Evolutionary conservation across 2,797 vertebrate species (phyloP), one percentile per base, ranked within the genome.

Genomic region (Fundulus diaphanus): DNA sequence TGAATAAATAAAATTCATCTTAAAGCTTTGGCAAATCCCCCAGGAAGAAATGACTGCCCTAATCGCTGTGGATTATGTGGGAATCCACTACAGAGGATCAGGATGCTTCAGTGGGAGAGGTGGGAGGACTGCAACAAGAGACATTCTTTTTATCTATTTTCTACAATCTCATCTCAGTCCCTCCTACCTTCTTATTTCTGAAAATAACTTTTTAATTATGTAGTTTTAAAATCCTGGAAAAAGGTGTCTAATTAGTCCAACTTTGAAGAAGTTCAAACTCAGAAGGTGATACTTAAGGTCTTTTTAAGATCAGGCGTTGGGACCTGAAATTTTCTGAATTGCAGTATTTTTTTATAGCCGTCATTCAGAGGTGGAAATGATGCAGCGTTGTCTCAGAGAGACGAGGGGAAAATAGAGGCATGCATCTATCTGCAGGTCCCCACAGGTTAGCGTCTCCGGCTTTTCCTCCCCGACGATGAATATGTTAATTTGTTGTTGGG

Each of bases 291-390:
- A 69, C 76, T 83, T 84, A 70, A 61, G 72, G 76, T 91, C 85
- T 87, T 85, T 88, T 91, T 89, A 83, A 89, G 79, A 73, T 46
- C 27, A 48, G 72, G 72, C 71, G 77, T 73, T 68, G 51, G 83
- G 83, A 83, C 54, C 48, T 65, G 78, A 75, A 74, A 74, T 65
- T 80, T 35, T 80, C 74, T 67, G 83, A 79, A 86, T 85, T 77
- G 72, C 76, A 72, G 77, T 61, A 54, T 76, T 76, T 76, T 46
- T 68, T 56, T 74, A 73, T 70, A 77, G 72, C 35, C 79, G 72
- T 85, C 68, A 73, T 74, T 70, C 70, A 72, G 76, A 49, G 54
- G 6, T 73, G 59, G n/a, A 73, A 76, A 73, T 49, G 76, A 72
- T 29, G 29, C 44, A 24, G 73, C 37, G 71, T 31, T 74, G 69